These are phyloP conservation scores for Amphimedon queenslandica DNA, from an alignment of 37 sponge, comb jelly and placozoan genomes.

Conservation along the genomic window DNA sequence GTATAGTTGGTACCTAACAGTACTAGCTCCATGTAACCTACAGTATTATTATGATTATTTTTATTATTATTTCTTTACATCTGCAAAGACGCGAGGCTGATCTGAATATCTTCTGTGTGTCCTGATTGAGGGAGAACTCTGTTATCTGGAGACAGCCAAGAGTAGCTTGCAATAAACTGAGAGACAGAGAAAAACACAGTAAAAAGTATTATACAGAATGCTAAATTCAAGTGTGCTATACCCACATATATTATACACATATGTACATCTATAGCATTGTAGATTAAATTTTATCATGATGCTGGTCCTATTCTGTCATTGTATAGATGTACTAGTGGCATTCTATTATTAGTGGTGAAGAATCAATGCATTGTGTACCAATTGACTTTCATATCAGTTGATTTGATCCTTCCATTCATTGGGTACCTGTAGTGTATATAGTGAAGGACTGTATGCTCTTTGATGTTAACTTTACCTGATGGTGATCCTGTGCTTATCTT, in stretches of 20 bases:
- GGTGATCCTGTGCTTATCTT: slow-evolving; percentile 82
- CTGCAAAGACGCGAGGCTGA: slow-evolving; percentile 65
- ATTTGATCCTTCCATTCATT: slow-evolving; percentile 87
- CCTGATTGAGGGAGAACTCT: slow-evolving; percentile 91
- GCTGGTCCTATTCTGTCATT: too few species aligned
- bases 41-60: not conserved
- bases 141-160: slow-evolving; percentile 87
- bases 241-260: too few species aligned
- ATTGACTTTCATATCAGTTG: slow-evolving; percentile 95
- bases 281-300: too few species aligned
- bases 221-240: not conserved
- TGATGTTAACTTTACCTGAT: slow-evolving; percentile 49
- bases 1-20: slow-evolving; percentile 31
- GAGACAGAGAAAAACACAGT: not conserved
- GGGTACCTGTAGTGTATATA: slow-evolving; percentile 60
- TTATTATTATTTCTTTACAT: slow-evolving; percentile 60
- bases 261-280: too few species aligned
- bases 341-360: too few species aligned
- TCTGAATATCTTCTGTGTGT: slow-evolving; percentile 89
- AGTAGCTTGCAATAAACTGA: slow-evolving; percentile 89
- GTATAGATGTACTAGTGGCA: too few species aligned
- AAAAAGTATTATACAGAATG: too few species aligned
- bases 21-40: slow-evolving; percentile 74
- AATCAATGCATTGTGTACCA: too few species aligned
- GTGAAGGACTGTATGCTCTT: not conserved